Evolutionary conservation across 2,888 invertebrate genomes (phyloP).

Genomic region (Stenodera caucasica): DNA sequence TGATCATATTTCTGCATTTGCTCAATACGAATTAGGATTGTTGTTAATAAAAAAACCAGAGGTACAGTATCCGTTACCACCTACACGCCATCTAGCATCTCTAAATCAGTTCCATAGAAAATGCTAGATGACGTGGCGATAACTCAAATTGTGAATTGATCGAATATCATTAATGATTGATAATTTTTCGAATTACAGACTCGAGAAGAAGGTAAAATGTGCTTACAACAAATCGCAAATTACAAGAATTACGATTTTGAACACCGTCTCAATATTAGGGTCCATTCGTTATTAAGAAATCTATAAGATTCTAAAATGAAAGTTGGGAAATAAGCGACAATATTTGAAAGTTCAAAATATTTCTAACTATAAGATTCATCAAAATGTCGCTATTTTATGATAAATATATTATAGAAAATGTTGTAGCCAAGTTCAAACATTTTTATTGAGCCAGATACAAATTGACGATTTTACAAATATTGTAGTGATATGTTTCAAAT

Average conservation of each 20-base stretch:
- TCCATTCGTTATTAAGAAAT: constrained; percentile 60
- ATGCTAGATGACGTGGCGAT: too few species aligned
- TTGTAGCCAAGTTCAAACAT: too few species aligned
- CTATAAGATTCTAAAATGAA: constrained; percentile 27
- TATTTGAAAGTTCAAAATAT: background rate
- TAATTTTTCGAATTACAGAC: constrained; percentile 52
- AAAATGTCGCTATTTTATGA: too few species aligned
- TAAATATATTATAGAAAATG: too few species aligned
- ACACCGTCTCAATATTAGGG: constrained; percentile 64
- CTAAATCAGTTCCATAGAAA: too few species aligned
- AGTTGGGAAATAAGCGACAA: constrained; percentile 13
- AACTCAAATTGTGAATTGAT: too few species aligned
- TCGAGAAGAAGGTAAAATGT: constrained; percentile 58
- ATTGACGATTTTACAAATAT: too few species aligned
- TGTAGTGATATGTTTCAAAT: too few species aligned
- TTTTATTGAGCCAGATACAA: too few species aligned
- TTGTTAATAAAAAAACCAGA: constrained; percentile 53
- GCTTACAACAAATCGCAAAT: constrained; percentile 58
- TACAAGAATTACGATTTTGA: constrained; percentile 71
- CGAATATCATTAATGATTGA: background rate
- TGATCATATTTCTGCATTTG: constrained; percentile 66
- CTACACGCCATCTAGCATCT: too few species aligned
- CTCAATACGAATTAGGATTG: constrained; percentile 65
- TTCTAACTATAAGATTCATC: too few species aligned
- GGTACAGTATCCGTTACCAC: too few species aligned